Conservation (phyloP, 53 echinoderm and acorn worm genomes). For the Luidia sarsii region DNA sequence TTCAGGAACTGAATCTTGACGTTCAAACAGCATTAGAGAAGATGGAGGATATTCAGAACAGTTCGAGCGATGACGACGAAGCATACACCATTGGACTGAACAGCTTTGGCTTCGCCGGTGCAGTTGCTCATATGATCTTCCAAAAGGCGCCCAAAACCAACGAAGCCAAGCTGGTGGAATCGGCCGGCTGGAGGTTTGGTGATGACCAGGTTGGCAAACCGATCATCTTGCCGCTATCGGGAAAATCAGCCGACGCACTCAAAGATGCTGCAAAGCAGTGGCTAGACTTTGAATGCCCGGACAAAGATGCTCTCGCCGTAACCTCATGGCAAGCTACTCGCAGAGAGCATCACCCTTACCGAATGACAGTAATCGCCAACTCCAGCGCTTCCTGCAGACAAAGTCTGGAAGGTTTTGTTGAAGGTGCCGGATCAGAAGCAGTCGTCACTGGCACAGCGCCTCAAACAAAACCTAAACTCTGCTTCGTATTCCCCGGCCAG, state of each 20-base stretch:
- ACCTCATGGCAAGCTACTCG: conserved; percentile 87
- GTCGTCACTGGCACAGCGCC: conserved; percentile 59
- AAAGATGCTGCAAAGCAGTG: conserved; percentile 76
- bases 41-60: conserved; percentile 20
- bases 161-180: background rate
- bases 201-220: conserved; percentile 60
- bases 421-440: conserved; percentile 56
- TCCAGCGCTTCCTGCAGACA: conserved; percentile 62
- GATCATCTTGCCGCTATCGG: conserved; percentile 83
- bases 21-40: conserved; percentile 70
- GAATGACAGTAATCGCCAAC: conserved; percentile 80
- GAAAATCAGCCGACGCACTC: conserved; percentile 84
- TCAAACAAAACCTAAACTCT: conserved; percentile 75
- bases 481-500: conserved; percentile 94
- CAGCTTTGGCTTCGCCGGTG: conserved; percentile 96
- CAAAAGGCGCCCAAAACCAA: conserved; percentile 75
- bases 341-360: conserved; percentile 76
- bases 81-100: conserved; percentile 84
- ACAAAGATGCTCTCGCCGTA: conserved; percentile 78
- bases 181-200: conserved; percentile 79
- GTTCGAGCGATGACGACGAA: conserved; percentile 3
- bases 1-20: conserved; percentile 73
- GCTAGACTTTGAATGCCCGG: conserved; percentile 55
- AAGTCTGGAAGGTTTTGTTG: conserved; percentile 49
- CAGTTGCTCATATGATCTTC: conserved; percentile 92